These are phyloP conservation scores for Trissolcus basalis DNA, from an alignment of 1,140 invertebrate genomes.

Conservation along the genomic window DNA sequence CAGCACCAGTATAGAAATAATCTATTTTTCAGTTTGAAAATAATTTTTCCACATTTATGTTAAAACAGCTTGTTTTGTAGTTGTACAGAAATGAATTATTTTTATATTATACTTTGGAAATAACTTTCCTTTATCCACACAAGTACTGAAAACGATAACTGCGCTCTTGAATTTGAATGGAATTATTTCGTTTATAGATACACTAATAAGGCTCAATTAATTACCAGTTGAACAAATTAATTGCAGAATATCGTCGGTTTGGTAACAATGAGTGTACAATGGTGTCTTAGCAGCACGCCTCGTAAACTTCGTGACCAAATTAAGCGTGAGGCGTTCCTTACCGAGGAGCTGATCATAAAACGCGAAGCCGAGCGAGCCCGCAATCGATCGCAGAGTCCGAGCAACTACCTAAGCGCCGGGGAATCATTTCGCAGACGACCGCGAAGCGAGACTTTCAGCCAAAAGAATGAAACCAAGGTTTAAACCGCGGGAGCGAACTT, in stretches of 20 bases:
- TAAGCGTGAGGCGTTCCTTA: constrained; percentile 88
- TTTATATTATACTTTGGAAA: too few relatives aligned
- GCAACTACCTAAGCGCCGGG: constrained; percentile 12
- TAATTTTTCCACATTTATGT: too few relatives aligned
- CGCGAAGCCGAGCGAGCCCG: constrained; percentile 78
- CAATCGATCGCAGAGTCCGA: constrained; percentile 44
- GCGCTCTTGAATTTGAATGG: too few relatives aligned
- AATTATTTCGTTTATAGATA: too few relatives aligned
- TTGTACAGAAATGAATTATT: too few relatives aligned
- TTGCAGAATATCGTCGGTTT: constrained; percentile 87
- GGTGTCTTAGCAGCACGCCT: constrained; percentile 89
- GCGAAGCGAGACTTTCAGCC: constrained; percentile 23
- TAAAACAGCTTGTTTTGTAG: too few relatives aligned
- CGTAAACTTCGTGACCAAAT: constrained; percentile 84
- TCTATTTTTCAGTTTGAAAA: too few relatives aligned
- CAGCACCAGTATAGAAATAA: too few relatives aligned
- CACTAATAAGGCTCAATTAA: too few relatives aligned
- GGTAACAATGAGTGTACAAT: constrained; percentile 85
- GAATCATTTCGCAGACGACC: constrained; percentile 37
- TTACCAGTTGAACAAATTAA: constrained; percentile 8
- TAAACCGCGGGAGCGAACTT: constrained; percentile 1
- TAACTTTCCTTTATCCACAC: too few relatives aligned
- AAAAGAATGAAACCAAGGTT: constrained; percentile 38
- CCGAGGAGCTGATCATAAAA: constrained; percentile 89
- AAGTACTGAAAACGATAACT: too few relatives aligned